Conservation (phyloP, 2,797 vertebrate genomes). For the Enteromius afrohamiltoni region DNA sequence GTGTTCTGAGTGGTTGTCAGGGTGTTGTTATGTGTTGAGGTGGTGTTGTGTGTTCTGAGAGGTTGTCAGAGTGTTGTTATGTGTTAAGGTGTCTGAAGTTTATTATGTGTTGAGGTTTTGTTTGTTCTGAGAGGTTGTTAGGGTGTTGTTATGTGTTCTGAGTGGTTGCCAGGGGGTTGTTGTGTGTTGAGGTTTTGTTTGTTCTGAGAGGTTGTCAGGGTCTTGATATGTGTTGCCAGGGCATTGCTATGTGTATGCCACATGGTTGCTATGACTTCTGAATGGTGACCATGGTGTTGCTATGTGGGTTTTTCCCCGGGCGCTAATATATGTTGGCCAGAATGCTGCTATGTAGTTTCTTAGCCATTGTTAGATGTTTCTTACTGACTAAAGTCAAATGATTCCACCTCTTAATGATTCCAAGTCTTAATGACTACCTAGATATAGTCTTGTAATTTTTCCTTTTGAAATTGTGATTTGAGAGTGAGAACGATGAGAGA, state of each 20-base stretch:
- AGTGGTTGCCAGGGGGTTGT: background rate
- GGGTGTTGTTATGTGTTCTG: background rate
- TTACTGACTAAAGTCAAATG: background rate
- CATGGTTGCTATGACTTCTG: background rate
- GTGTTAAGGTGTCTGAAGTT: no score
- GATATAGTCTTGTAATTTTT: background rate
- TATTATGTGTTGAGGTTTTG: no score
- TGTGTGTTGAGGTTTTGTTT: background rate
- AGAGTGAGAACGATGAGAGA: background rate
- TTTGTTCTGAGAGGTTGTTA: no score
- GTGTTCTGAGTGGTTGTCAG: no score
- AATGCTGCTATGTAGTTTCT: background rate
- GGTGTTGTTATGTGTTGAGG: no score
- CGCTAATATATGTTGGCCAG: background rate
- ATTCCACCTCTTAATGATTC: background rate
- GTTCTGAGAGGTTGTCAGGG: no score
- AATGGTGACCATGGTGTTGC: background rate
- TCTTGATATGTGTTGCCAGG: no score
- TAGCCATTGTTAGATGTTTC: background rate
- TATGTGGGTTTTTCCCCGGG: no score
- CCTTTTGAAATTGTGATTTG: background rate
- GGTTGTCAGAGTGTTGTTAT: no score
- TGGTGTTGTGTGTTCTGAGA: no score
- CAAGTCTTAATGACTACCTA: background rate
- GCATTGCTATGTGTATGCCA: background rate